These are phyloP conservation scores for Carassius auratus DNA, from an alignment of 2,113 vertebrate genomes.

Conservation along the genomic window DNA sequence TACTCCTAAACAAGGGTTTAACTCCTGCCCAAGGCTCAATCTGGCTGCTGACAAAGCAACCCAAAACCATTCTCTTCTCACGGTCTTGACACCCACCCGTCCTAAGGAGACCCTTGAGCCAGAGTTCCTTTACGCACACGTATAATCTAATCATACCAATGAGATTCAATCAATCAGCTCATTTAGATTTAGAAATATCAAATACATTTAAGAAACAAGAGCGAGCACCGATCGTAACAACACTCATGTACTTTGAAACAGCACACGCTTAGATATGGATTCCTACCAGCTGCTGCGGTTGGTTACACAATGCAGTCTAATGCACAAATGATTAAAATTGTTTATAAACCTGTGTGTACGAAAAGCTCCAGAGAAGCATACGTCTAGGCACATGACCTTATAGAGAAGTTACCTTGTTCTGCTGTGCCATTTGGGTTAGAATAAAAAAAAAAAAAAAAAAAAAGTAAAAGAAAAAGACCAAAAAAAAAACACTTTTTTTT, in stretches of 20 bases:
- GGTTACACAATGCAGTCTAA: not conserved
- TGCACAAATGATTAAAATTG: not conserved
- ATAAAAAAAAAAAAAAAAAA: not conserved
- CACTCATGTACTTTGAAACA: not conserved
- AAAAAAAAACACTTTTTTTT: rapidly evolving
- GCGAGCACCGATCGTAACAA: not conserved
- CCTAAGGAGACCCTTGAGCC: constrained; percentile 34
- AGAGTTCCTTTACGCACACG: constrained; percentile 46
- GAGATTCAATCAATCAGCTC: constrained; percentile 45
- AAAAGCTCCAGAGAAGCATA: constrained; percentile 22
- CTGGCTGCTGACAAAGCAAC: not conserved
- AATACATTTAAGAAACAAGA: not conserved
- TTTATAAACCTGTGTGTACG: constrained; percentile 15
- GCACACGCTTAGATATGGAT: not conserved
- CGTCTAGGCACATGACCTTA: not conserved
- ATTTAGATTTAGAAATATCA: not conserved
- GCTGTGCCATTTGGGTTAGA: not conserved
- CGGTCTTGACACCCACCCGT: not conserved
- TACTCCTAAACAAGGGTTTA: too few relatives aligned
- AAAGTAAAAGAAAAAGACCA: not conserved
- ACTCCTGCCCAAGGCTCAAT: not conserved
- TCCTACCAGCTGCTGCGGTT: not conserved
- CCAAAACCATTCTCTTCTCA: constrained; percentile 15
- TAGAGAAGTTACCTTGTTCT: not conserved
- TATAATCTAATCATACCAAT: constrained; percentile 54